Base-by-base conservation (phyloP, 2,888 invertebrate genomes). In the Heliconius sara region DNA sequence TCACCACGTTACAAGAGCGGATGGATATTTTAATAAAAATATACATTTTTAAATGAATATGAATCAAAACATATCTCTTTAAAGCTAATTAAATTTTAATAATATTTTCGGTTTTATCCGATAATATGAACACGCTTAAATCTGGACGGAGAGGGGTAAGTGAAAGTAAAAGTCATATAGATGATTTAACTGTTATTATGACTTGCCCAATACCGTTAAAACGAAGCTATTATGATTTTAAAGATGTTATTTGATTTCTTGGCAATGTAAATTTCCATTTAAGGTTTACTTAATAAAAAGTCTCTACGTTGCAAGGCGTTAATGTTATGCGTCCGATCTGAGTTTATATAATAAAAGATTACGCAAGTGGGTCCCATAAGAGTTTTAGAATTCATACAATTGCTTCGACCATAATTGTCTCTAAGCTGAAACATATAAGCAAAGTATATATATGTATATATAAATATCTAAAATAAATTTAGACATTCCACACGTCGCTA, bases 141-240 rank as follows among this genome's bases (percentile, higher is more conserved):
- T 86, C 90, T 94, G 94, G 95, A 94, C 94, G 94, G 94, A 94
- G 91, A 92, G 92, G 93, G 91, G 90, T 90, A 87, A 90, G 89
- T 90, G 88, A 89, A 85, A 86, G 87, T 88, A 84, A 86, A 90
- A 89, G 84, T 86, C 84, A 84, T 85, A 85, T 84, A 39, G 19
- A 27, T 22, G 52, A 34, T 34, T 27, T 7, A 76, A 70, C 12
- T 22, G 34, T 47, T 73, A 12, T 60, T 60, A 60, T 68, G 13
- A 19, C 66, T 47, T 76, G 52, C 34, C 66, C 57, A 76, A 67
- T 79, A 80, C 27, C 7, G 70, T 60, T 60, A 60, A 60, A 77
- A 79, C 74, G n/a, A 57, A 60, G 34, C n/a, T 73, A 39, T 34
- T 60, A 34, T 57, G 16, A 34, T 16, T 73, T 22, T 73, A 22